A percentile compares a stretch with the other conserved stretches of the same genome.
phyloP scores from a whole-genome alignment of 1,140 invertebrate genomes.

The Bombus ignitus region DNA sequence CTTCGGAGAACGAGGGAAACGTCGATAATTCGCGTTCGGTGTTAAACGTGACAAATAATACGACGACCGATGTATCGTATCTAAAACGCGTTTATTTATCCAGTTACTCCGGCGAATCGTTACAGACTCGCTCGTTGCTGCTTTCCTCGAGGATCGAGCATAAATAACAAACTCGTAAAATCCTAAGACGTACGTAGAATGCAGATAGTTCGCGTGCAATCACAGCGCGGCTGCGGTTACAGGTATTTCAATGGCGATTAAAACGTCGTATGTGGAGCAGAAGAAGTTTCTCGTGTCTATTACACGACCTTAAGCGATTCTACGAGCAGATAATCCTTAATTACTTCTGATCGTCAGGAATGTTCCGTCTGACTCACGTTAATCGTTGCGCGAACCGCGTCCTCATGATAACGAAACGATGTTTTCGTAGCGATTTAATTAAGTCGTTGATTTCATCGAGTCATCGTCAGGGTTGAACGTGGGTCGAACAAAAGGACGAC shows the following conservation, averaged over 20 bases:
- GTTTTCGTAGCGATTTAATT: slow-evolving; percentile 60
- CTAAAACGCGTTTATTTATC: background rate
- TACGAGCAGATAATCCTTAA: slow-evolving; percentile 8
- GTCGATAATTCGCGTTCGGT: slow-evolving; percentile 16
- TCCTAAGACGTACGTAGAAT: background rate
- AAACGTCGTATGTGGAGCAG: slow-evolving; percentile 5
- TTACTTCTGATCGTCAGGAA: background rate
- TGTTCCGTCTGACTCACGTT: background rate
- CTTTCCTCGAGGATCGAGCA: background rate
- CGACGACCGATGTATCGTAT: background rate
- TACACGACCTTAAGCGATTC: background rate
- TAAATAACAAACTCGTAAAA: slow-evolving; percentile 24
- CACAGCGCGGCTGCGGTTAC: background rate
- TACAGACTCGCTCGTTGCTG: background rate
- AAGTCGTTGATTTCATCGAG: slow-evolving; percentile 54
- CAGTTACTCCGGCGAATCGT: background rate
- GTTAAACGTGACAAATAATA: slow-evolving; percentile 4
- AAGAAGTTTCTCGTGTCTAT: too few relatives aligned
- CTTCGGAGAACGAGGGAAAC: slow-evolving; percentile 1
- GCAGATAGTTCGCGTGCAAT: background rate
- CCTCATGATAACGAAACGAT: background rate
- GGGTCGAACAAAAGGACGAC: slow-evolving; percentile 63
- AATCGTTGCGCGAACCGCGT: background rate
- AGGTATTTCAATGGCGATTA: background rate
- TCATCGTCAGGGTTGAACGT: slow-evolving; percentile 60